Base-by-base conservation (phyloP, 2,113 vertebrate species). In the Coregonus clupeaformis region DNA sequence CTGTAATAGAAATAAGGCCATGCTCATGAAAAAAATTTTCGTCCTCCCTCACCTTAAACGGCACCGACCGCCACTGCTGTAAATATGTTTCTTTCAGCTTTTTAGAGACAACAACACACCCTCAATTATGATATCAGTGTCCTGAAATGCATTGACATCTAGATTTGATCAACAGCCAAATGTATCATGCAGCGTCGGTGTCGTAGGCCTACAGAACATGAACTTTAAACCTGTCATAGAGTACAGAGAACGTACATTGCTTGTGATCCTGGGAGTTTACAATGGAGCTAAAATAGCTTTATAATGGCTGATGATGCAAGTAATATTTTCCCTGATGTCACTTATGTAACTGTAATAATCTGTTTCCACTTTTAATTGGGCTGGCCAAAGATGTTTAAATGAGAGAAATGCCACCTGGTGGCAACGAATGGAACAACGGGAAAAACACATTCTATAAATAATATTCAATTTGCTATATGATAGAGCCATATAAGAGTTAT, bases 321-420 rank as follows among this genome's bases (percentile, higher is more conserved):
- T 42, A 0, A 0, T 12, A 20, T 42, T 32, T 30, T 65, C 71
- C 24, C 22, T 57, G 68, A 78, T 24, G 36, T 77, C 45, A 70
- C 20, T 32, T 75, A 45, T 49, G 25, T 14, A 73, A 76, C 71
- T 60, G 57, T 9, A 73, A 22, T 22, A 77, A 63, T 80, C 73
- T 83, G 76, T 78, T 79, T 78, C 64, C 22, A 68, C 25, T 18
- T 16, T 18, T 20, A 12, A 30, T 68, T 24, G 14, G 20, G 29
- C 13, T 7, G 9, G 3, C 47, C 27, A 47, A 27, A 76, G 42
- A 18, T 52, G 47, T 22, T 32, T 9, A 4, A 66, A 69, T 32
- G 65, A 66, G 47, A 76, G 52, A 5, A 22, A 73, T 6, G 85
- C 79, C 85, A 67, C 47, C 83, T 84, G 30, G 72, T 83, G 88